These are phyloP conservation scores for Drosophila funebris DNA, from an alignment of 1,140 invertebrate species.

Conservation along the genomic window DNA sequence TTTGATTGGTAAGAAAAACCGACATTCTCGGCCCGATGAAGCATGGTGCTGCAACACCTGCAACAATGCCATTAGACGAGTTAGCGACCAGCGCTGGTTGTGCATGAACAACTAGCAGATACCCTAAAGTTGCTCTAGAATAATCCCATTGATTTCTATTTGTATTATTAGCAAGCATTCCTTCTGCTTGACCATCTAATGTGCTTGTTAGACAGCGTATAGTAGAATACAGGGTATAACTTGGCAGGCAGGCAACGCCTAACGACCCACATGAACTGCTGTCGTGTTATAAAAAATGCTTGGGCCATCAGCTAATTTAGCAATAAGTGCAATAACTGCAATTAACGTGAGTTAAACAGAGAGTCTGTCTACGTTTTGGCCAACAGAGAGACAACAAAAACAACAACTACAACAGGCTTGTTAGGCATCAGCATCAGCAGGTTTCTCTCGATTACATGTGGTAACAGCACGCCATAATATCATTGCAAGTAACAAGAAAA, in stretches of 20 bases:
- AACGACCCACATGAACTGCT: background rate
- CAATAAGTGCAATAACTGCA: constrained; percentile 31
- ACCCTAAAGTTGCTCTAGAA: background rate
- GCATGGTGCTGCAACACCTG: constrained; percentile 2
- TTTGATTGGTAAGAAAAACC: constrained; percentile 1
- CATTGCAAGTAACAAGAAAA: constrained; percentile 31
- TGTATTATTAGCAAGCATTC: no score
- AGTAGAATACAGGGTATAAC: constrained; percentile 5
- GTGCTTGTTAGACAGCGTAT: background rate
- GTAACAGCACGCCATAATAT: constrained; percentile 32
- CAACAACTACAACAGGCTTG: background rate
- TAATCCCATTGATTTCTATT: no score
- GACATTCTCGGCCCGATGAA: constrained; percentile 5
- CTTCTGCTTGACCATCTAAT: background rate
- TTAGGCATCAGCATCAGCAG: background rate
- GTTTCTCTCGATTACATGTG: constrained; percentile 20
- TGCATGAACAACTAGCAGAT: background rate
- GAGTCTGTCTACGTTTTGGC: constrained; percentile 3
- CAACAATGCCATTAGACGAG: background rate
- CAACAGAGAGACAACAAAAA: background rate
- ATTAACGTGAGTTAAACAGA: constrained; percentile 23
- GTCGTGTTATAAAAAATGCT: background rate
- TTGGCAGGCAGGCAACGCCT: background rate
- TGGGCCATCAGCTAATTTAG: constrained; percentile 39
- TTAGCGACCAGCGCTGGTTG: background rate